Percentiles rank a stretch among this genome's conserved stretches.
These are phyloP conservation scores for Atopsyche davidsoni DNA, from an alignment of 1,140 invertebrate genomes.

Conservation along the genomic window DNA sequence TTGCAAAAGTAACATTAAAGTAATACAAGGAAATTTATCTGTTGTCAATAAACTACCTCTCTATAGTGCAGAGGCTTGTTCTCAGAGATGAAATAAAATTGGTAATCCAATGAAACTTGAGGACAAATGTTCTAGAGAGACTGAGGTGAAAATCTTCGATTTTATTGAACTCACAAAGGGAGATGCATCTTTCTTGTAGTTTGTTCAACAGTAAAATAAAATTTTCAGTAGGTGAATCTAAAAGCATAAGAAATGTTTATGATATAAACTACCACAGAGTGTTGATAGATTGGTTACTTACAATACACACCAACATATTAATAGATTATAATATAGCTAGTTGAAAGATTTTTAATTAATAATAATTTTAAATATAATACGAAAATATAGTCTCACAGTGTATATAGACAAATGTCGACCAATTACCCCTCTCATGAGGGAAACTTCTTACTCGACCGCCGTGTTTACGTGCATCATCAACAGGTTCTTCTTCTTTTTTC, in stretches of 20 bases:
- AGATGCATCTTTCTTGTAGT: constrained; percentile 28
- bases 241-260: constrained; percentile 27
- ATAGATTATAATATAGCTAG: constrained; percentile 9
- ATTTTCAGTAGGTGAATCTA: constrained; percentile 34
- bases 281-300: too few species aligned
- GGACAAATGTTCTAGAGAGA: constrained; percentile 36
- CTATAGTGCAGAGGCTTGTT: not conserved
- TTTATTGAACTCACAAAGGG: constrained; percentile 30
- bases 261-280: too few species aligned
- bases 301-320: constrained; percentile 10
- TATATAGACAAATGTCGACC: constrained; percentile 69
- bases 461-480: constrained; percentile 56
- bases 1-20: not conserved
- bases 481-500: constrained; percentile 31
- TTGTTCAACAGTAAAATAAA: constrained; percentile 33
- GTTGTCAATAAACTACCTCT: constrained; percentile 3
- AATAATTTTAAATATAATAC: constrained; percentile 4
- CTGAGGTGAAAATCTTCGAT: constrained; percentile 41
- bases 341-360: not conserved
- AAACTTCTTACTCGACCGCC: constrained; percentile 61
- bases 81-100: constrained; percentile 16
- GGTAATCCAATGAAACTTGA: constrained; percentile 26
- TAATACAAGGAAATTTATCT: not conserved
- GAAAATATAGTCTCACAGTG: constrained; percentile 53
- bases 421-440: constrained; percentile 73